A percentile compares a stretch with the other conserved stretches of the same genome.
These are phyloP conservation scores for Torymus auratus DNA, from an alignment of 2,888 invertebrate species.

Conservation along the genomic window DNA sequence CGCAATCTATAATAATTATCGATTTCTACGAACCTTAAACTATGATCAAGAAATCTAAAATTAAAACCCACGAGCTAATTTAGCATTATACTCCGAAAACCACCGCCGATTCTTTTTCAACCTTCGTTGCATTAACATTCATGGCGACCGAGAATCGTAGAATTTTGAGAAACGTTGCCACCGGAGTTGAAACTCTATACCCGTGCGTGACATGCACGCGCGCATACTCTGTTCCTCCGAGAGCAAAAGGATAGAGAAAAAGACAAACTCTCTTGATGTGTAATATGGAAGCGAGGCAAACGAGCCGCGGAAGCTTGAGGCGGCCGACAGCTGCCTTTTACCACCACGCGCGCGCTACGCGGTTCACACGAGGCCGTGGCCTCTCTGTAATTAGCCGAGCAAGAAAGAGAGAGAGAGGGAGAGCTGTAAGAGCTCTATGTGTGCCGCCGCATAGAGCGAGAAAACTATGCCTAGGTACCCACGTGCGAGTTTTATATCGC, in stretches of 20 bases:
- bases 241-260: background rate
- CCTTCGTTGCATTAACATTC: too few relatives aligned
- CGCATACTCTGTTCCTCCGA: background rate
- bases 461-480: background rate
- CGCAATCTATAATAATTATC: too few relatives aligned
- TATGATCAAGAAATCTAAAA: too few relatives aligned
- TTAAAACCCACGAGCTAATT: too few relatives aligned
- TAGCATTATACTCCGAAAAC: too few relatives aligned
- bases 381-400: constrained; percentile 70
- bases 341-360: constrained; percentile 52
- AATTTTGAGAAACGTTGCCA: too few relatives aligned
- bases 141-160: too few relatives aligned
- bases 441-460: constrained; percentile 17
- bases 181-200: too few relatives aligned
- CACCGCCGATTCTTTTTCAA: too few relatives aligned
- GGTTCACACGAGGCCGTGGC: constrained; percentile 64
- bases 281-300: constrained; percentile 40
- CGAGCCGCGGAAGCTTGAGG: constrained; percentile 66
- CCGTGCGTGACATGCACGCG: too few relatives aligned
- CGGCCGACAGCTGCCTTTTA: constrained; percentile 70
- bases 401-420: constrained; percentile 58
- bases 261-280: background rate
- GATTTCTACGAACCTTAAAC: too few relatives aligned
- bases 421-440: constrained; percentile 26
- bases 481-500: background rate